phyloP scores from a whole-genome alignment of 2,113 vertebrate genomes.

The Damaliscus lunatus region DNA sequence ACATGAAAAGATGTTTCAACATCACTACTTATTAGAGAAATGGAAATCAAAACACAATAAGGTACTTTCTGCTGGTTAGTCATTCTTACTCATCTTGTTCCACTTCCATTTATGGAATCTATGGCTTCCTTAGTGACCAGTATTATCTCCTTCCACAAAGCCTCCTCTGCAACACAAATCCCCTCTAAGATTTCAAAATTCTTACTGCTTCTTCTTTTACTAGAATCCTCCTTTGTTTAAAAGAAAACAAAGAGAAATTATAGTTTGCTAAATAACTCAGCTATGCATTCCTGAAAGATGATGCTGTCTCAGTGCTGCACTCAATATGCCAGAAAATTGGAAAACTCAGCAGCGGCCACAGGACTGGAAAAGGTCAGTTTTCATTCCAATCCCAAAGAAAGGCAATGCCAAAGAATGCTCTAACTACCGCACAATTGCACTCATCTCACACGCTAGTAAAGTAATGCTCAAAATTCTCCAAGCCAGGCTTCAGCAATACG shows the following conservation, averaged over 20 bases:
- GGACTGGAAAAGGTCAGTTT: too few species aligned
- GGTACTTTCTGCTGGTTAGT: neutral
- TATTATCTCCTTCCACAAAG: neutral
- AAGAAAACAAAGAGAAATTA: neutral
- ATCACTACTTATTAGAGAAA: neutral
- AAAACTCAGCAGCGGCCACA: too few species aligned
- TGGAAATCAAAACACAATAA: neutral
- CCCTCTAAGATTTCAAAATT: neutral
- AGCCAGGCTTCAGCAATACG: too few species aligned
- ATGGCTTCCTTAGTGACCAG: neutral
- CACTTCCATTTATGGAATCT: neutral
- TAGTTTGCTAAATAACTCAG: neutral
- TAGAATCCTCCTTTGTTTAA: neutral
- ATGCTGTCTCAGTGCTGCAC: too few species aligned
- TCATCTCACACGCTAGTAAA: too few species aligned
- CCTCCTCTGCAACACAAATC: neutral
- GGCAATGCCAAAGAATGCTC: too few species aligned
- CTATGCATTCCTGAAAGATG: neutral
- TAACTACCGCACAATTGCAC: too few species aligned
- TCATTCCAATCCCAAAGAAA: too few species aligned
- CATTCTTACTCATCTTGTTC: neutral
- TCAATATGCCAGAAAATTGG: too few species aligned
- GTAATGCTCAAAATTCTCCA: too few species aligned
- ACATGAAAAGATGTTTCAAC: neutral
- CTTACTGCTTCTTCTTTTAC: neutral